Evolutionary conservation across 2,113 vertebrate genomes (phyloP).

Genomic region (Zootoca vivipara): DNA sequence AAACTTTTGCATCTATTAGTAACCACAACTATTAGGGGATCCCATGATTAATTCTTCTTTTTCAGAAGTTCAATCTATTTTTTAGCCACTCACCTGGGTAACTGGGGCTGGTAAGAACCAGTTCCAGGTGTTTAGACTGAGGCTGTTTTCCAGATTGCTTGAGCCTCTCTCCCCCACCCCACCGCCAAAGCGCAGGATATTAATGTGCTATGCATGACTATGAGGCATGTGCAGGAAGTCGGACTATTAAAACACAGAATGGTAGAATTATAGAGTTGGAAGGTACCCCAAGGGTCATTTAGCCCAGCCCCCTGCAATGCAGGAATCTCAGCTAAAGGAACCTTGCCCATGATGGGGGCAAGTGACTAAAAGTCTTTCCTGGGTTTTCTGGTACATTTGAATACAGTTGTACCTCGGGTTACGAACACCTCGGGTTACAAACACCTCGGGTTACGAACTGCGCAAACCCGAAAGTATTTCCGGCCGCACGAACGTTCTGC

Average conservation of each 20-base stretch:
- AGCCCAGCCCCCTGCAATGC: too few relatives aligned
- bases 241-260: background rate
- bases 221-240: background rate
- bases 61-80: background rate
- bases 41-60: background rate
- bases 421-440: too few relatives aligned
- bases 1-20: background rate
- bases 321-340: too few relatives aligned
- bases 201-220: background rate
- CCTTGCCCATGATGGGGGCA: too few relatives aligned
- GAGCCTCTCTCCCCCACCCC: background rate
- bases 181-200: background rate
- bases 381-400: background rate
- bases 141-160: background rate
- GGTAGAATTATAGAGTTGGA: too few relatives aligned
- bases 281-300: too few relatives aligned
- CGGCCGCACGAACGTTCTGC: too few relatives aligned
- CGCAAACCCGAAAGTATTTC: too few relatives aligned
- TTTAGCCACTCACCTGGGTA: background rate
- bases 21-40: background rate
- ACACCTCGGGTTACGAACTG: too few relatives aligned
- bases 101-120: background rate
- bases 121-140: background rate
- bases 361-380: conserved; percentile 20
- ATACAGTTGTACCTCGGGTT: too few relatives aligned